Evolutionary conservation across 2,888 invertebrate species (phyloP).

Genomic region (Dasypogon diadema): DNA sequence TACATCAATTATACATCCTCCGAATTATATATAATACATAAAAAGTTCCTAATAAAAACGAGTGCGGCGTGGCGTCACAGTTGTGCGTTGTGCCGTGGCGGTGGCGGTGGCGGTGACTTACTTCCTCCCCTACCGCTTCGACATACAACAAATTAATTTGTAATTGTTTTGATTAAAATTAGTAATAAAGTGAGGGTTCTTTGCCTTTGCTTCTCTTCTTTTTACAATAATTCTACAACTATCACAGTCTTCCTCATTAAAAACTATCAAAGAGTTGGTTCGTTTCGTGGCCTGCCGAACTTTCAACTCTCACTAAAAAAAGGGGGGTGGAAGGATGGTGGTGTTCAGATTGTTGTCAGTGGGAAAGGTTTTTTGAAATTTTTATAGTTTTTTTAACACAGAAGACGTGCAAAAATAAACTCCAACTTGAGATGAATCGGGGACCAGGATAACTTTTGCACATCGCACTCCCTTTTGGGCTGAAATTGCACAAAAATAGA

Average conservation of each 20-base stretch:
- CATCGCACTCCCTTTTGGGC: no score
- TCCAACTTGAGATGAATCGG: no score
- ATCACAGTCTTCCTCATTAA: conserved; percentile 67
- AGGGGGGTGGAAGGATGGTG: no score
- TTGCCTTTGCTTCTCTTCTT: conserved; percentile 15
- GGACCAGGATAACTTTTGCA: no score
- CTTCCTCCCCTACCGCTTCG: neutral
- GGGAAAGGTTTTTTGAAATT: neutral
- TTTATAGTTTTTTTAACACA: neutral
- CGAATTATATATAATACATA: conserved; percentile 4
- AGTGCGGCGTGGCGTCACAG: conserved; percentile 3
- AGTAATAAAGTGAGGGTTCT: neutral
- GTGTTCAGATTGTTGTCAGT: neutral
- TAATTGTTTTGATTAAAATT: no score
- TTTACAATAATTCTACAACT: conserved; percentile 61
- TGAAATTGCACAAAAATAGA: no score
- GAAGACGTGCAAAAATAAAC: no score
- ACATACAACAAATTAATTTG: neutral
- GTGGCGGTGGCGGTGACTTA: neutral
- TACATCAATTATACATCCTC: conserved; percentile 44
- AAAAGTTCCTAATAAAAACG: conserved; percentile 28
- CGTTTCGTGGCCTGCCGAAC: neutral
- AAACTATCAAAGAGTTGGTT: conserved; percentile 52
- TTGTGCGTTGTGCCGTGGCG: neutral
- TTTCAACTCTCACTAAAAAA: neutral